Base-by-base conservation (phyloP, 2,797 vertebrate genomes). In the Chloroceryle amazona region DNA sequence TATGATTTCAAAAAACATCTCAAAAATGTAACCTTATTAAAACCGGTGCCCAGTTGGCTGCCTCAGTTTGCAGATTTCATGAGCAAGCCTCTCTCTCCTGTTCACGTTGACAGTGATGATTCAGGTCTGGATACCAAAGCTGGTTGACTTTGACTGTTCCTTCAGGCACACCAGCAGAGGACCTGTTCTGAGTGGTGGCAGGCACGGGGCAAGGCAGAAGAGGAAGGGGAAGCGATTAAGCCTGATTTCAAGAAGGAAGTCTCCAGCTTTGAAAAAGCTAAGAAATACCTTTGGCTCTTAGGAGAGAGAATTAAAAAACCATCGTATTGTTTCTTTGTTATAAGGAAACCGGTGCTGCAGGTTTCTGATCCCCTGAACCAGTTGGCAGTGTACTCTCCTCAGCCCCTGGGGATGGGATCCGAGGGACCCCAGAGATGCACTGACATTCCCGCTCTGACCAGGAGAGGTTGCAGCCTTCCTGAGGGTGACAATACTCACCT, bases 191-290 rank as follows among this genome's bases (percentile, higher is more conserved):
- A 66, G 33, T 2, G 5, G 60, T 0, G 1, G 42, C 61, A 86
- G 41, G 46, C 35, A 41, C 0, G 2, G 60, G n/a, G 58, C 51
- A 86, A 84, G 76, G 66, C 60, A 47, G 65, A 82, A 74, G 61
- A 86, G 84, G 91, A 95, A 87, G 28, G 20, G 54, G 65, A 91
- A 94, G 31, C 2, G 1, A 90, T 90, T 66, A 86, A 82, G 31
- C 21, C 66, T 90, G 37, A 88, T 93, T 93, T 84, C 75, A 55
- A 94, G 81, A 73, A 73, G 84, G 89, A 95, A 94, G 66, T 79
- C 35, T 67, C 20, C 84, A 81, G 68, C 57, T 83, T 68, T 1
- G 2, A 83, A 83, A 87, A 86, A 68, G 22, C 15, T 49, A 44
- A 83, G 35, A 90, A 90, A 51, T 62, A 62, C n/a, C 46, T 92